phyloP scores from a whole-genome alignment of 2,113 vertebrate genomes.

The Piprites chloris region DNA sequence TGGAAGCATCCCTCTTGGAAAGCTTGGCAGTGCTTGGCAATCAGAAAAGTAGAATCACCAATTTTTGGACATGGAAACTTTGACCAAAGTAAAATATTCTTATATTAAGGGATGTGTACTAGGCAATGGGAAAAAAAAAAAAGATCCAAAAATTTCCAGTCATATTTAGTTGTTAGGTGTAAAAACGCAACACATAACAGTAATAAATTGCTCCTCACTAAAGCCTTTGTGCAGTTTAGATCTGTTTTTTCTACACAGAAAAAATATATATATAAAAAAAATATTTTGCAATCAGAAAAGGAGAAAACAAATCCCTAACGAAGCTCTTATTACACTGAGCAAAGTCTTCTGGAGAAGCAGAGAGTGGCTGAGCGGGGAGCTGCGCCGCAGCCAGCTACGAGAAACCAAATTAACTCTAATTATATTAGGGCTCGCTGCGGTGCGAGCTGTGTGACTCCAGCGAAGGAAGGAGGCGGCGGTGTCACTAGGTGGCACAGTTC shows the following conservation, averaged over 20 bases:
- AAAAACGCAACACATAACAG: not conserved
- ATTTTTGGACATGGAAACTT: not conserved
- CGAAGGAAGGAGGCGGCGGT: conserved; percentile 55
- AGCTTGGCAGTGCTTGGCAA: not conserved
- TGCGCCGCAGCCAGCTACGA: conserved; percentile 16
- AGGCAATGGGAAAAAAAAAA: rapidly evolving
- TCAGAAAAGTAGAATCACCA: not conserved
- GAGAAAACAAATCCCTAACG: not conserved
- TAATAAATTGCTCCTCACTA: not conserved
- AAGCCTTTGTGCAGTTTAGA: not conserved
- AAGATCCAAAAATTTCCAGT: not conserved
- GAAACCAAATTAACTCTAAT: conserved; percentile 78
- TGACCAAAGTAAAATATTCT: not conserved
- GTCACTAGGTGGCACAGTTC: conserved; percentile 82
- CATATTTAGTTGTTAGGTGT: not conserved
- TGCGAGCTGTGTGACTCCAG: conserved; percentile 68
- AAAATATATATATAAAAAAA: not conserved
- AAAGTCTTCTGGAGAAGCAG: not conserved
- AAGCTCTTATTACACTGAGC: not conserved
- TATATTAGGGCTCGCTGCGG: conserved; percentile 70
- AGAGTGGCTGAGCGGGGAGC: conserved; percentile 4
- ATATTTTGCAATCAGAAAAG: not conserved
- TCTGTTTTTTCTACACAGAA: not conserved
- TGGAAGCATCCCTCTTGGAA: not conserved
- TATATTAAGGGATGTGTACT: not conserved